Conservation (phyloP, 2,797 vertebrate species). For the Presbytis comata region DNA sequence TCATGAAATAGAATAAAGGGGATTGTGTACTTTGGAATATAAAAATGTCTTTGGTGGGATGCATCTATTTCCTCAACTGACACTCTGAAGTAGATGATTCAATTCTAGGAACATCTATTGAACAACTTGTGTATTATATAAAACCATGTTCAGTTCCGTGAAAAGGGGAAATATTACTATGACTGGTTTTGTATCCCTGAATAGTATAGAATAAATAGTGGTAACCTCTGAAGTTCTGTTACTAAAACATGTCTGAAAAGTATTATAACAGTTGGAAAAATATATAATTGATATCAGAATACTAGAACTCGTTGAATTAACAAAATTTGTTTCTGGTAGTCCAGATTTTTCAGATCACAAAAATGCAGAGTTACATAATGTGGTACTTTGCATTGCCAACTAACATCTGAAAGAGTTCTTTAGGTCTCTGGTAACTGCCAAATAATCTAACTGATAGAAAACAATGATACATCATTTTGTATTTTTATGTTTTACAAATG, state of each 20-base stretch:
- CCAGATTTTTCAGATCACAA: neutral
- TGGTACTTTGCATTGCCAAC: neutral
- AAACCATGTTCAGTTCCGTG: neutral
- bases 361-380: neutral
- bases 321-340: neutral
- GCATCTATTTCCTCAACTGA: neutral
- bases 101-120: neutral
- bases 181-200: neutral
- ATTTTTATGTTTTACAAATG: slow-evolving; percentile 43
- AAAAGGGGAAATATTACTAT: neutral
- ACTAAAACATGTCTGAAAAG: slow-evolving; percentile 1
- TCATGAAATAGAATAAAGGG: neutral
- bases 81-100: neutral
- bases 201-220: neutral
- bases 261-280: neutral
- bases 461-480: slow-evolving; percentile 16
- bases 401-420: slow-evolving; percentile 16
- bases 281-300: neutral
- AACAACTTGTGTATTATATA: neutral
- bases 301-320: neutral
- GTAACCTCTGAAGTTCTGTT: neutral
- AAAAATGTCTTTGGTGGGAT: neutral
- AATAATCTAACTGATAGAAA: neutral
- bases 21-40: neutral
- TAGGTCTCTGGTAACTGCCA: slow-evolving; percentile 49